phyloP scores from a whole-genome alignment of 2,888 invertebrate genomes.

The Deilephila porcellus region DNA sequence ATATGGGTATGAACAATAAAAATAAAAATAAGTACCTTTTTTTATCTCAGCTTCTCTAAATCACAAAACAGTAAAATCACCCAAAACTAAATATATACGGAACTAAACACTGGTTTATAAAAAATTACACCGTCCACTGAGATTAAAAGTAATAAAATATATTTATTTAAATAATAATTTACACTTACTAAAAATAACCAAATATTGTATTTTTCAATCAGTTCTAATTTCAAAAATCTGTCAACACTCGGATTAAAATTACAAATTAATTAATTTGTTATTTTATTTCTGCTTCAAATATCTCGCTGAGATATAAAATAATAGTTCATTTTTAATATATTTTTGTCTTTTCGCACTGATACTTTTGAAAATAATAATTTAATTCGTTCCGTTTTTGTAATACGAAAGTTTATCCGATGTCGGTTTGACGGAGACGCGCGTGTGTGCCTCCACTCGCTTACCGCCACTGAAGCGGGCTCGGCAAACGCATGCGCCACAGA shows the following conservation, averaged over 20 bases:
- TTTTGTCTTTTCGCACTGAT: background rate
- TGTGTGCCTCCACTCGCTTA: slow-evolving; percentile 43
- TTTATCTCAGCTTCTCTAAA: background rate
- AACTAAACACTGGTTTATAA: background rate
- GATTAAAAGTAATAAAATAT: background rate
- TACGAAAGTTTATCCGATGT: slow-evolving; percentile 31
- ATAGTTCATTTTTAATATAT: background rate
- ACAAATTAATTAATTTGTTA: background rate
- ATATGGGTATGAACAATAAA: too few species aligned
- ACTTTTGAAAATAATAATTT: background rate
- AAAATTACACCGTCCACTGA: slow-evolving; percentile 7
- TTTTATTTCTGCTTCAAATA: slow-evolving; percentile 3
- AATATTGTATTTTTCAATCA: background rate
- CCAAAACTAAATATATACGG: background rate
- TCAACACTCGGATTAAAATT: background rate
- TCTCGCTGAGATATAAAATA: background rate
- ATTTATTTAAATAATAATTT: background rate
- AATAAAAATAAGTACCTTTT: background rate
- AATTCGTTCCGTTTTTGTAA: background rate
- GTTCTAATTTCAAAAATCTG: background rate
- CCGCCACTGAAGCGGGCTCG: slow-evolving; percentile 49
- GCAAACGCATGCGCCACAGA: slow-evolving; percentile 49
- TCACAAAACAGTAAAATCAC: slow-evolving; percentile 12
- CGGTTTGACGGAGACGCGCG: slow-evolving; percentile 44
- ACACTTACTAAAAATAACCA: background rate